Percentiles rank a stretch among this genome's conserved stretches.
phyloP scores from a whole-genome alignment of 2,888 invertebrate genomes.

The Ectemnius continuus region DNA sequence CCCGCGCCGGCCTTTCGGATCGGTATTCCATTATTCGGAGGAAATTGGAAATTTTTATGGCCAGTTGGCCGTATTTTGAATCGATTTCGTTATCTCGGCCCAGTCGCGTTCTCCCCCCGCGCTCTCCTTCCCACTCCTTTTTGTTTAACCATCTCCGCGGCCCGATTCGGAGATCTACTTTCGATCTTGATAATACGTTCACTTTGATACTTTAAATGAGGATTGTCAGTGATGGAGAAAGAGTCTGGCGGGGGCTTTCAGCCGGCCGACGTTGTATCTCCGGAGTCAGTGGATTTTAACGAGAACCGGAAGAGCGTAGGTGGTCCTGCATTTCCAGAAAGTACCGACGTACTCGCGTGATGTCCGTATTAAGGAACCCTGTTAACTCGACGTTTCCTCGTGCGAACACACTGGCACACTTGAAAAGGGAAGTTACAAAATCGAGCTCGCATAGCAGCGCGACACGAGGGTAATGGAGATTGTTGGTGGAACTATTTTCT shows the following conservation, averaged over 20 bases:
- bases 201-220: too few relatives aligned
- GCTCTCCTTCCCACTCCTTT: too few relatives aligned
- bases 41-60: conserved; percentile 46
- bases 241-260: too few relatives aligned
- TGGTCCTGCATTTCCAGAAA: conserved; percentile 48
- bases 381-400: conserved; percentile 40
- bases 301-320: conserved; percentile 62
- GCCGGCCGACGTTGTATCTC: too few relatives aligned
- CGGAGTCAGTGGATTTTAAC: too few relatives aligned
- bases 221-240: too few relatives aligned
- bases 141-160: too few relatives aligned
- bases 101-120: background rate
- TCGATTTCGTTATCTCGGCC: conserved; percentile 18
- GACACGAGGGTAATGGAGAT: conserved; percentile 12
- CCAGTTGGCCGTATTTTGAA: background rate
- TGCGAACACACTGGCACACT: conserved; percentile 28
- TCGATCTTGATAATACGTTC: too few relatives aligned
- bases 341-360: conserved; percentile 46
- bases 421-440: background rate
- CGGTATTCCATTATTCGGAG: conserved; percentile 39
- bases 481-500: too few relatives aligned
- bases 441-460: too few relatives aligned
- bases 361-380: conserved; percentile 43
- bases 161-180: too few relatives aligned
- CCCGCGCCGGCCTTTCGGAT: conserved; percentile 1